Conservation (phyloP, 2,113 vertebrate species). For the human region DNA sequence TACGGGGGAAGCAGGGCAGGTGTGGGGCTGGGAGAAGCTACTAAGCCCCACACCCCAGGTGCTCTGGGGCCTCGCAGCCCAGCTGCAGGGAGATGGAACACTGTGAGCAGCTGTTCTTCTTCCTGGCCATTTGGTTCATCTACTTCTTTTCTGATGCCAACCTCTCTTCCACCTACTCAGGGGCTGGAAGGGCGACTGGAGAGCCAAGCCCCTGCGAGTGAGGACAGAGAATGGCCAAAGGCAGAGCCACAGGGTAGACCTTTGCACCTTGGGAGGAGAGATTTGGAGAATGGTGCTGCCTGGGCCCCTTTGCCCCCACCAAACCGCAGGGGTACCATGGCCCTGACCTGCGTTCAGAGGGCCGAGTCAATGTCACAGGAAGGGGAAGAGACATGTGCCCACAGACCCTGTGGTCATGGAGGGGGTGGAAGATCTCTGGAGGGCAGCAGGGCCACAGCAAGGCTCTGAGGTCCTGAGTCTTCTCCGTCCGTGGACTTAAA, state of each 20-base stretch:
- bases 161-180: background rate
- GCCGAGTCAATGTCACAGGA: background rate
- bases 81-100: background rate
- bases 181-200: background rate
- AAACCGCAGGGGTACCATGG: background rate
- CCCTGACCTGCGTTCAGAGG: background rate
- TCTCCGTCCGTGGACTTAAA: background rate
- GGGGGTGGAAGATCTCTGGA: background rate
- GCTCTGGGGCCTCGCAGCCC: background rate
- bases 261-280: background rate
- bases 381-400: background rate
- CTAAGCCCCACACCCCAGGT: background rate
- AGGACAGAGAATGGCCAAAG: background rate
- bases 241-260: background rate
- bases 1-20: background rate
- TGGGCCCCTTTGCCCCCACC: too few relatives aligned
- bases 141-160: slow-evolving; percentile 22
- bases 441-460: background rate
- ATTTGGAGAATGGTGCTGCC: background rate
- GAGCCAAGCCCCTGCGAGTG: background rate
- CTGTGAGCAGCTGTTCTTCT: background rate
- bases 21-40: rapidly evolving
- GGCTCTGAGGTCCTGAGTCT: background rate
- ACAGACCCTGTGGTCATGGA: background rate
- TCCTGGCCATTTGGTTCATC: slow-evolving; percentile 40